Conservation (phyloP, 2,888 invertebrate genomes). For the Caenorhabditis afra region DNA sequence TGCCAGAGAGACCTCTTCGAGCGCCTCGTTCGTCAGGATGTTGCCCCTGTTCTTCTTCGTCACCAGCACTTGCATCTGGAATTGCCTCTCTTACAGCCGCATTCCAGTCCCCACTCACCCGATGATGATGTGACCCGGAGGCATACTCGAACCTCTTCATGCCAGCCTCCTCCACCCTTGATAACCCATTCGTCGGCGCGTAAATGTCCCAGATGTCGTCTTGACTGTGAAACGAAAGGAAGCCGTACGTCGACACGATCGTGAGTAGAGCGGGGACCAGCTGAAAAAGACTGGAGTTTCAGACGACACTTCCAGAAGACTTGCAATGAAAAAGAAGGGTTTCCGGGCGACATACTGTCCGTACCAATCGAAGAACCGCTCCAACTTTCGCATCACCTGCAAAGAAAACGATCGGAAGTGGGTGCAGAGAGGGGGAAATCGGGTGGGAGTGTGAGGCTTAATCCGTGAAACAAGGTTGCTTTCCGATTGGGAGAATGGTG, state of each 20-base stretch:
- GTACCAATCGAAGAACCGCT: constrained; percentile 74
- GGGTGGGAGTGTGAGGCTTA: constrained; percentile 13
- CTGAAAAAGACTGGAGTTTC: constrained; percentile 58
- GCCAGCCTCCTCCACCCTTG: constrained; percentile 74
- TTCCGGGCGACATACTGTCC: constrained; percentile 74
- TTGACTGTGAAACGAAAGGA: constrained; percentile 73
- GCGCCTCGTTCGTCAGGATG: constrained; percentile 64
- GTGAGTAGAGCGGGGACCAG: constrained; percentile 74
- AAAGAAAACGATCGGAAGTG: constrained; percentile 9
- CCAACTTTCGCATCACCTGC: constrained; percentile 73
- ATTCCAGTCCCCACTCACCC: constrained; percentile 60
- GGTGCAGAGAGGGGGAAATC: constrained; percentile 11
- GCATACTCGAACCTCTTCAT: constrained; percentile 76
- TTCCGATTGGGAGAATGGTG: neutral
- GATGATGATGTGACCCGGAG: constrained; percentile 75
- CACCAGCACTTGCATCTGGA: constrained; percentile 78
- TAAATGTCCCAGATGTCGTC: constrained; percentile 80
- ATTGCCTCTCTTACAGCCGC: neutral
- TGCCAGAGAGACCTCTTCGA: constrained; percentile 70
- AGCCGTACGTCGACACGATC: constrained; percentile 74
- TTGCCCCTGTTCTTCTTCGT: constrained; percentile 74
- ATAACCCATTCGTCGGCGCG: constrained; percentile 75
- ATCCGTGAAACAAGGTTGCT: constrained; percentile 41
- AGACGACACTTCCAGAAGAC: constrained; percentile 18
- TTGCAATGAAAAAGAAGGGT: constrained; percentile 77